These are phyloP conservation scores for Gerris lacustris DNA, from an alignment of 2,888 invertebrate species.

Conservation along the genomic window DNA sequence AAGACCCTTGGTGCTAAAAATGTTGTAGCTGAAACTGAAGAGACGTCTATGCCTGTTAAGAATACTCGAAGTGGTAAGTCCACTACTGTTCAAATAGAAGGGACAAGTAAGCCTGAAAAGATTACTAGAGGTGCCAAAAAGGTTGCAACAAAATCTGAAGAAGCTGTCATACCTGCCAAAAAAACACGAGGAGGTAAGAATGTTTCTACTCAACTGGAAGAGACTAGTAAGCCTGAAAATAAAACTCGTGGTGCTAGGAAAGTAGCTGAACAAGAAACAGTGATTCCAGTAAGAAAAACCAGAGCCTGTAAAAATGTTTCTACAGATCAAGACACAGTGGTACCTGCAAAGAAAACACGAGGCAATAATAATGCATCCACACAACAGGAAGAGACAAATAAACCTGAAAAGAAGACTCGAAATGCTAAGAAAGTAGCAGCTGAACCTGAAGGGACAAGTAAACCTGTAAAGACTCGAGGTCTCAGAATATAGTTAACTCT, in stretches of 20 bases:
- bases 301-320: not conserved
- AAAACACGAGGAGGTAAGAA: not conserved
- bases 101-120: not conserved
- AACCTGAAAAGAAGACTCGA: not conserved
- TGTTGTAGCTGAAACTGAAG: not conserved
- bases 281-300: not conserved
- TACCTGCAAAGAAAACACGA: not conserved
- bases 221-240: not conserved
- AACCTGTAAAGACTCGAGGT: no score
- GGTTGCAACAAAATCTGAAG: not conserved
- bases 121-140: not conserved
- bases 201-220: not conserved
- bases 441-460: not conserved
- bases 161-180: not conserved
- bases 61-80: no score
- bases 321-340: not conserved
- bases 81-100: no score
- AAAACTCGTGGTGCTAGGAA: not conserved
- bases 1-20: not conserved
- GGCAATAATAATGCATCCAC: not conserved
- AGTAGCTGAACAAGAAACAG: not conserved
- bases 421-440: not conserved
- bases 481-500: no score
- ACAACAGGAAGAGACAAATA: not conserved
- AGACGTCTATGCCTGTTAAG: no score